These are phyloP conservation scores for Zoroaster sp. DNA, from an alignment of 53 echinoderm and acorn worm species.

Conservation along the genomic window DNA sequence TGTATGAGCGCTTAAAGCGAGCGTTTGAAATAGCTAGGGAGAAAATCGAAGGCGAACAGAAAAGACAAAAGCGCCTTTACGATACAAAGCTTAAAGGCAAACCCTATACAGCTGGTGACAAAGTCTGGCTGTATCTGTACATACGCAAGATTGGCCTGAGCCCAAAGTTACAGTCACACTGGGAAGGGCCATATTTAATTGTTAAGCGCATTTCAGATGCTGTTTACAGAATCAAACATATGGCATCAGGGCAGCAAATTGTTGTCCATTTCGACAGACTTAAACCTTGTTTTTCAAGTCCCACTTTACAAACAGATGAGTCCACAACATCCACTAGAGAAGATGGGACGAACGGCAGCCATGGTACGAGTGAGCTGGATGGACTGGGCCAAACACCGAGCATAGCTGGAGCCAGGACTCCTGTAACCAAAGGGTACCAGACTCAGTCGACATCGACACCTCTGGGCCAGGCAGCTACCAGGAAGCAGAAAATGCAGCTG, in stretches of 20 bases:
- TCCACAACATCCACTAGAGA: too few relatives aligned
- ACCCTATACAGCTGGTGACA: conserved; percentile 13
- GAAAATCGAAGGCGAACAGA: background rate
- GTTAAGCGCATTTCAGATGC: conserved; percentile 2
- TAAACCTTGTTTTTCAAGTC: too few relatives aligned
- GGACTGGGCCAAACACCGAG: too few relatives aligned
- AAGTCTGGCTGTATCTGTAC: conserved; percentile 19
- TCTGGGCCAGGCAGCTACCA: too few relatives aligned
- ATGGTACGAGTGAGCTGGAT: background rate
- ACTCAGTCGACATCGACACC: too few relatives aligned
- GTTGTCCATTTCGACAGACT: conserved; percentile 37
- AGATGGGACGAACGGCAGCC: too few relatives aligned
- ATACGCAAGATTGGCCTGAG: background rate
- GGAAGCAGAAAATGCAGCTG: too few relatives aligned
- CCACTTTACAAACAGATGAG: too few relatives aligned
- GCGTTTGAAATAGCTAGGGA: conserved; percentile 6
- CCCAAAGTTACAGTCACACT: conserved; percentile 7
- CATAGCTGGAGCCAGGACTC: too few relatives aligned
- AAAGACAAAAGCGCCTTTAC: too few relatives aligned
- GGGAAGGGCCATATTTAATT: conserved; percentile 17
- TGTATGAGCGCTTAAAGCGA: background rate
- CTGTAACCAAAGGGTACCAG: too few relatives aligned
- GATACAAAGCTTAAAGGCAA: conserved; percentile 28
- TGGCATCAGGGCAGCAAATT: background rate
- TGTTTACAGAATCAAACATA: background rate